phyloP scores from a whole-genome alignment of 2,113 vertebrate genomes.

The Grammatotria lemairii region DNA sequence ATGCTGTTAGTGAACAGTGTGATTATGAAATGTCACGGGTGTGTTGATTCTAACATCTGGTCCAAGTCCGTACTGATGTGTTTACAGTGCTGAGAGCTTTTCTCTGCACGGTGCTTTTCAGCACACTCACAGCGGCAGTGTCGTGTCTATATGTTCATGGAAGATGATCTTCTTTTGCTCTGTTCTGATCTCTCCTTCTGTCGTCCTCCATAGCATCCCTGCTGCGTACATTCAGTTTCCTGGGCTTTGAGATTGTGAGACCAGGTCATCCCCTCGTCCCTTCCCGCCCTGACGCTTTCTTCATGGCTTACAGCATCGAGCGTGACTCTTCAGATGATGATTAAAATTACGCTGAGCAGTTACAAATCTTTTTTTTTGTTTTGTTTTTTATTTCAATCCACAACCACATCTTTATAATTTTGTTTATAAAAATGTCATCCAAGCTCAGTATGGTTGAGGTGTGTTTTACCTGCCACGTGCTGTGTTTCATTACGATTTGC shows the following conservation, averaged over 20 bases:
- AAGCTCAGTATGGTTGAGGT: constrained; percentile 30
- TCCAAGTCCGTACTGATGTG: not conserved
- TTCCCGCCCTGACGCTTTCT: constrained; percentile 95
- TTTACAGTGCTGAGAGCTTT: not conserved
- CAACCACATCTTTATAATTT: not conserved
- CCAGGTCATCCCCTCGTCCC: constrained; percentile 98
- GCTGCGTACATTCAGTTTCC: constrained; percentile 95
- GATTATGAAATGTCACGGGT: not conserved
- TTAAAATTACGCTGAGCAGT: constrained; percentile 59
- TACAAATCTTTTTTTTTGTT: not conserved
- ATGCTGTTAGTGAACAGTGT: not conserved
- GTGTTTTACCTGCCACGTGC: constrained; percentile 41
- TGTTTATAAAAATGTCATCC: constrained; percentile 16
- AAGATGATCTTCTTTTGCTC: not conserved
- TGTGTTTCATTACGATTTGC: constrained; percentile 57
- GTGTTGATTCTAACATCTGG: not conserved
- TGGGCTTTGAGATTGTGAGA: constrained; percentile 99
- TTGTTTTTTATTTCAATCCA: constrained; percentile 9
- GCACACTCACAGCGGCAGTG: not conserved
- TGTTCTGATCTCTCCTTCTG: not conserved
- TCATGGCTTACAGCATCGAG: constrained; percentile 98
- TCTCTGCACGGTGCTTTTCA: not conserved
- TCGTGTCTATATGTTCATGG: not conserved
- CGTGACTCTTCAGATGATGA: constrained; percentile 90
- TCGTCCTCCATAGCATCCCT: constrained; percentile 75